Base-by-base conservation (phyloP, 30 jellyfish, hydroid and myxozoan genomes). In the Chironex yamaguchii region DNA sequence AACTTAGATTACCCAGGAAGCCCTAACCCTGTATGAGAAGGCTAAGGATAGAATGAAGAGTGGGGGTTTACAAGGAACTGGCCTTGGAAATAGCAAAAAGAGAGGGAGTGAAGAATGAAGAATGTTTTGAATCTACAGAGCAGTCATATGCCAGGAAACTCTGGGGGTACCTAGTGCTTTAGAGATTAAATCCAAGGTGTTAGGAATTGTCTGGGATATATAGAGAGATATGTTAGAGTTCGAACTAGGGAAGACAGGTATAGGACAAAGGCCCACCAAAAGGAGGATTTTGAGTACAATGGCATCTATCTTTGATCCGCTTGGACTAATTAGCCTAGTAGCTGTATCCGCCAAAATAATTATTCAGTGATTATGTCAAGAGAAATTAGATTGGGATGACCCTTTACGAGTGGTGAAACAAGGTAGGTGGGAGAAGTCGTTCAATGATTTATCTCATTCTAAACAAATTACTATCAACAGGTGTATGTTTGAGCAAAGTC, bases 361-460 rank as follows among this genome's bases (percentile, higher is more conserved):
- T 1, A 34, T 72, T 49, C 86, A 72, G 49, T 73, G 49, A 21
- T 2, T 36, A 4, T 72, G 86, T 29, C 36, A 1, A 75, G 3
- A 1, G 28, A 72, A 72, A 28, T 4, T 72, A 2, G 86, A 75
- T 9, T 72, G 86, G 86, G 86, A 72, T 24, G 86, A 72, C 14
- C 77, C 86, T 2, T 2, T 72, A 33, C 81, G 76, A 35, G 86
- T 34, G 28, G 36, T 1, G 42, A 1, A 1, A 48, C 76, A 2
- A 4, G n/a, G 1, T 48, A 2, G 20, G 49, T 72, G 86, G 86
- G 49, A 4, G 26, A 12, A 49, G 17, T 74, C 76, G 87, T 22
- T 50, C 4, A 36, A 74, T 0, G 87, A 74, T 27, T 51, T 74
- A 26, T 26, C 48, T 17, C 12, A 24, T 3, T 51, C 50, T 4